These are phyloP conservation scores for Drosophila jambulina DNA, from an alignment of 1,140 invertebrate species.

Conservation along the genomic window DNA sequence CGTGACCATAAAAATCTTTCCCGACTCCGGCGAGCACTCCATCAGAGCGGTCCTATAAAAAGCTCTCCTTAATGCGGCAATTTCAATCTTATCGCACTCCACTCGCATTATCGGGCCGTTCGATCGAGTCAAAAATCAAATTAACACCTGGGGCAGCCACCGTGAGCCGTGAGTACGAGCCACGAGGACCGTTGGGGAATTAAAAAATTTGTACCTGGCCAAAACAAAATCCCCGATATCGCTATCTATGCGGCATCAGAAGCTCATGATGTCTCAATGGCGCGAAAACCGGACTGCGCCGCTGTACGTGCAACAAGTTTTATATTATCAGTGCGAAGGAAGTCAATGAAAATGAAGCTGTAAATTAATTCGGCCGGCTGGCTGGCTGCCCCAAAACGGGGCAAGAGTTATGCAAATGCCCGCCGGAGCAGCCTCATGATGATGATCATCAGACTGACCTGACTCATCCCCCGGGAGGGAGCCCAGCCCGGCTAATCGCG, in stretches of 20 bases:
- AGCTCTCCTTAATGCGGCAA: constrained; percentile 30
- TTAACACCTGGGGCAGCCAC: constrained; percentile 63
- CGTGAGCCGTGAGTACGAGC: constrained; percentile 8
- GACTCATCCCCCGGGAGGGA: constrained; percentile 50
- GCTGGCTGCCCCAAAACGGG: constrained; percentile 16
- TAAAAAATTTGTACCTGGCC: constrained; percentile 37
- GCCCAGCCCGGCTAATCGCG: constrained; percentile 56
- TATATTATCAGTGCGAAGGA: constrained; percentile 53
- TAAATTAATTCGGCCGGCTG: constrained; percentile 68
- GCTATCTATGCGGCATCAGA: constrained; percentile 67
- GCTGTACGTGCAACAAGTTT: constrained; percentile 62
- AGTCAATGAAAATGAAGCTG: constrained; percentile 66
- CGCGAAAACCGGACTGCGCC: constrained; percentile 50
- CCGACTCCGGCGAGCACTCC: constrained; percentile 16
- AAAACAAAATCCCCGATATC: constrained; percentile 51
- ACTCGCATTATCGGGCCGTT: constrained; percentile 60
- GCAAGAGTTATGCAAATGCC: constrained; percentile 63
- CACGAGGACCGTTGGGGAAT: constrained; percentile 24
- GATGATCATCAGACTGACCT: constrained; percentile 32
- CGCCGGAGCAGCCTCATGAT: background rate
- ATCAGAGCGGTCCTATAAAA: constrained; percentile 49
- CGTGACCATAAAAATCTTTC: constrained; percentile 63
- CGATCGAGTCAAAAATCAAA: constrained; percentile 67
- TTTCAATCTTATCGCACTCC: constrained; percentile 73
- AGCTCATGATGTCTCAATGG: constrained; percentile 60